Evolutionary conservation across 2,113 vertebrate species (phyloP).

Genomic region (Marmota flaviventris): DNA sequence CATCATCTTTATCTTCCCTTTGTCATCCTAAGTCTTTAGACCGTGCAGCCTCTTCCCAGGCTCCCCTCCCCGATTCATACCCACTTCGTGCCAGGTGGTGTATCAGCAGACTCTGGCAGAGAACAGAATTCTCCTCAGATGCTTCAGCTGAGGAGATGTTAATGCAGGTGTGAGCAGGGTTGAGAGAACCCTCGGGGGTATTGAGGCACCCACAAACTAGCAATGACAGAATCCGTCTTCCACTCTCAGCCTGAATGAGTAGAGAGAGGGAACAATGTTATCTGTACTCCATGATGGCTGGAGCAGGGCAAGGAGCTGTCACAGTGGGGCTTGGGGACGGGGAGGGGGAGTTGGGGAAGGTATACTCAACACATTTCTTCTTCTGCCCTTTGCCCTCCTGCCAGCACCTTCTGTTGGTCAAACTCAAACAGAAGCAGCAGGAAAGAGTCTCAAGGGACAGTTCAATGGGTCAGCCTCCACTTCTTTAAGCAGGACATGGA

Average conservation of each 20-base stretch:
- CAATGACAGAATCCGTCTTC: neutral
- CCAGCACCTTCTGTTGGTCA: neutral
- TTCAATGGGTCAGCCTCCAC: neutral
- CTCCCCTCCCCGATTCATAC: neutral
- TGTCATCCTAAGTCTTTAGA: neutral
- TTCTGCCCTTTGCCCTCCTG: neutral
- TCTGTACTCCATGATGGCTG: neutral
- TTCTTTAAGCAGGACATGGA: neutral
- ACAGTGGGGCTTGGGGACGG: neutral
- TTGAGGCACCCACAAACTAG: neutral
- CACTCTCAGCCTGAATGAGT: neutral
- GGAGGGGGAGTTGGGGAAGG: neutral
- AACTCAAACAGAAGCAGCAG: neutral
- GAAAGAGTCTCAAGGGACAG: neutral
- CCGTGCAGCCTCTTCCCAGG: neutral
- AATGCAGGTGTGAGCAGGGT: neutral
- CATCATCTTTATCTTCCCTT: neutral
- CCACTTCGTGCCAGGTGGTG: neutral
- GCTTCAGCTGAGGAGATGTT: conserved; percentile 16
- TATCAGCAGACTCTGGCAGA: neutral
- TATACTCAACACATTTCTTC: neutral
- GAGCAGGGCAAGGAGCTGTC: neutral
- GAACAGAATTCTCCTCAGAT: conserved; percentile 42
- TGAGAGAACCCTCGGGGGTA: neutral
- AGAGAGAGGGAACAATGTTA: neutral